Evolutionary conservation across 2,797 vertebrate species (phyloP).

Genomic region (Bryconaethiops microstoma): DNA sequence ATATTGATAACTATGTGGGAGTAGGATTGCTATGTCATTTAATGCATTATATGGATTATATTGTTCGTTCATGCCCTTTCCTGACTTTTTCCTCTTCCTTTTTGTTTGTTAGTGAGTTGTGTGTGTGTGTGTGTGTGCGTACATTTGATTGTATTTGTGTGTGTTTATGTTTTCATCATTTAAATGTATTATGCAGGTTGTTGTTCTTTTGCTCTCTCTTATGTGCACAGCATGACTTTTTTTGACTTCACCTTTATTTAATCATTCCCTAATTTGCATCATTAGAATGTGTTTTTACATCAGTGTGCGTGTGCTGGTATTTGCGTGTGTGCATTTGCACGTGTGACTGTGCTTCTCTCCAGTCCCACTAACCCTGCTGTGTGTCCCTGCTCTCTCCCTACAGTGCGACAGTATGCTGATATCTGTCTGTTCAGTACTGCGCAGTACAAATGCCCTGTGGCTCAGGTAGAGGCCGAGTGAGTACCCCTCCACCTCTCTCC

Average conservation of each 20-base stretch:
- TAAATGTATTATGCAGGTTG: no score
- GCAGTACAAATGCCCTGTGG: constrained; percentile 87
- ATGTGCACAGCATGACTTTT: no score
- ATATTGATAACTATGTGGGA: constrained; percentile 14
- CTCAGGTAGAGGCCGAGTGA: constrained; percentile 84
- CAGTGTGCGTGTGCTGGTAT: background rate
- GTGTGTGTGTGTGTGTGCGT: background rate
- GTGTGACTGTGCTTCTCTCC: constrained; percentile 22
- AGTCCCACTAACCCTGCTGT: constrained; percentile 44
- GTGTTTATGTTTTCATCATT: no score
- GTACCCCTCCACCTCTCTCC: constrained; percentile 61
- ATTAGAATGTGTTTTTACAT: background rate
- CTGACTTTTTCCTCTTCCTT: background rate
- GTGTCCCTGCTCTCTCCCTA: constrained; percentile 54
- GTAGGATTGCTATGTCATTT: background rate
- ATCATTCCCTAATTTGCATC: no score
- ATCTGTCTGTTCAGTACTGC: constrained; percentile 89
- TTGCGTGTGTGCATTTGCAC: constrained; percentile 12
- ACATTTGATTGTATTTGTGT: no score
- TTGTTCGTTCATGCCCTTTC: background rate
- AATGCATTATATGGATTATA: background rate
- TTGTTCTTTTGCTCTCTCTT: no score
- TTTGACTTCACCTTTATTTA: no score
- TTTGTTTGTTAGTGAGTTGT: background rate
- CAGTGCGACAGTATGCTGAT: constrained; percentile 88